A percentile compares a stretch with the other conserved stretches of the same genome.
Conservation (phyloP, 1,140 invertebrate genomes). For the Lepeophtheirus salmonis region DNA sequence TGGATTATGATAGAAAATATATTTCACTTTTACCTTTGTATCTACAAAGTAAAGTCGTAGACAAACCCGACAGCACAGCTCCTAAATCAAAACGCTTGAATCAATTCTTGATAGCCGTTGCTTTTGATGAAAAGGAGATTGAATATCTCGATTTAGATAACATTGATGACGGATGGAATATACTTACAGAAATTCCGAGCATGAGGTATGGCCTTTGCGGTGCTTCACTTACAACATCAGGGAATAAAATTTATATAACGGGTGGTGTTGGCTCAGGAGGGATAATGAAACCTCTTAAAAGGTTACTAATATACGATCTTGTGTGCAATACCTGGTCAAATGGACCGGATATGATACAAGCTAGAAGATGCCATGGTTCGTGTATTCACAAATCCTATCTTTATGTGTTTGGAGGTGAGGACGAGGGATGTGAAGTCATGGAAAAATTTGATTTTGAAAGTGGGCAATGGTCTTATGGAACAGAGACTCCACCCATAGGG, state of each 20-base stretch:
- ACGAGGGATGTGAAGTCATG: not conserved
- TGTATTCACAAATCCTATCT: not conserved
- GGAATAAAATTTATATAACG: not conserved
- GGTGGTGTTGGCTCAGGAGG: constrained; percentile 5
- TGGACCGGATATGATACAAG: not conserved
- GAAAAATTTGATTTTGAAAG: not conserved
- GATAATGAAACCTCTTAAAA: not conserved
- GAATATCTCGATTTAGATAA: constrained; percentile 10
- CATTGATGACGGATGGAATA: constrained; percentile 3
- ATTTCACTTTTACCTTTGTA: too few species aligned
- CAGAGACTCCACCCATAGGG: not conserved
- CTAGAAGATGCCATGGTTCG: not conserved
- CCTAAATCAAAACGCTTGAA: not conserved
- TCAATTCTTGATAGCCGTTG: constrained; percentile 2
- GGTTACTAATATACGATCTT: constrained; percentile 1
- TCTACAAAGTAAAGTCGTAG: not conserved
- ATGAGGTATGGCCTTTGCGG: constrained; percentile 12
- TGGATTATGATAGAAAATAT: not conserved
- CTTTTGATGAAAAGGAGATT: not conserved
- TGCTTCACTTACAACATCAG: not conserved
- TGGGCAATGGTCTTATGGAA: not conserved
- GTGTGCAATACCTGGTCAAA: not conserved
- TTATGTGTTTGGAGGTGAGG: not conserved
- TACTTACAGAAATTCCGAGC: constrained; percentile 1
- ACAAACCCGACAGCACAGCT: not conserved